Evolutionary conservation across 2,888 invertebrate genomes (phyloP), one percentile per base, ranked within the genome.

Genomic region (Scaeva pyrastri): DNA sequence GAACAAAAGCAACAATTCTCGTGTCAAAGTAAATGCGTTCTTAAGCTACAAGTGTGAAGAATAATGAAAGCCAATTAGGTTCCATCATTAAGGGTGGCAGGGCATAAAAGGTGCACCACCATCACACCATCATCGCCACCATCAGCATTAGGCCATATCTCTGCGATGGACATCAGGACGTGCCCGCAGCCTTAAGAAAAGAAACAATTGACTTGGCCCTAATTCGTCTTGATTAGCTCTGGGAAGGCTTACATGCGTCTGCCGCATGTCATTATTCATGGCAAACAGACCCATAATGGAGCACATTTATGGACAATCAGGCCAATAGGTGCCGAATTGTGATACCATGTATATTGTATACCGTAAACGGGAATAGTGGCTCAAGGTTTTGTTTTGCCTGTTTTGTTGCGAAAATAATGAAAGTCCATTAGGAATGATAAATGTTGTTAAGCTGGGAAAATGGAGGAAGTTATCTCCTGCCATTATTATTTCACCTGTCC

Each of bases 51-150:
- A 81, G 85, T 86, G 85, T 73, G 85, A 81, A 82, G 77, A 56
- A 73, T 86, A 86, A 86, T 86, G 82, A 86, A 86, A 86, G 81
- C 85, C 85, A 86, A 86, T 86, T 77, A 86, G 85, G 73, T 81
- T 81, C 55, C 68, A 81, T 85, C 81, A 81, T 77, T 64, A 55
- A 77, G 85, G 16, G 71, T 56, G 68, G 80, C 60, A 76, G 73
- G 71, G 50, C 75, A 80, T 64, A 12, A 39, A 52, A 79, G 79
- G 74, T 75, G 64, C 74, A 75, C 36, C 7, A 21, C 6, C 16
- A 16, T n/a, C n/a, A n/a, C n/a, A n/a, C n/a, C n/a, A n/a, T n/a
- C n/a, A n/a, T n/a, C n/a, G n/a, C n/a, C n/a, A n/a, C n/a, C n/a
- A n/a, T n/a, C n/a, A n/a, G n/a, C n/a, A n/a, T n/a, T n/a, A n/a